phyloP scores from a whole-genome alignment of 2,888 invertebrate species.

The Xanthia togata region DNA sequence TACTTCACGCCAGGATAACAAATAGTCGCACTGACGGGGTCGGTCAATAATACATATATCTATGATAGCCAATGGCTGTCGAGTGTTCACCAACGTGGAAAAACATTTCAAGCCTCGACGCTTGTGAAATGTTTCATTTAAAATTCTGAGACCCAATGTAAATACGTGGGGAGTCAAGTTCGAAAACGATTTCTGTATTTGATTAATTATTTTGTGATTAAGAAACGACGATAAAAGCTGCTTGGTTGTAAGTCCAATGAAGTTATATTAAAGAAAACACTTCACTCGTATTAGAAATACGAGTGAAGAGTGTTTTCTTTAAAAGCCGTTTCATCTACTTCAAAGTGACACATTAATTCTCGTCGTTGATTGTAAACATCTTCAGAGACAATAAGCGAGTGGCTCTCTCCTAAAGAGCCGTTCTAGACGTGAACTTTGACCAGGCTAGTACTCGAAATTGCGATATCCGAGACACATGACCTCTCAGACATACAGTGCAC shows the following conservation, averaged over 20 bases:
- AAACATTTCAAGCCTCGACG: constrained; percentile 29
- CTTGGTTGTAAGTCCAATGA: background rate
- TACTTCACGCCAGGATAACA: constrained; percentile 35
- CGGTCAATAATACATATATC: constrained; percentile 17
- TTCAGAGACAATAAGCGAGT: constrained; percentile 33
- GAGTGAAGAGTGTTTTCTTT: too few species aligned
- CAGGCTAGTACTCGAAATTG: constrained; percentile 43
- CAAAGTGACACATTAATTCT: constrained; percentile 19
- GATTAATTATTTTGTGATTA: constrained; percentile 18
- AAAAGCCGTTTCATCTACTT: constrained; percentile 5
- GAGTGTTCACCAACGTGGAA: constrained; percentile 24
- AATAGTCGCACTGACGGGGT: constrained; percentile 26
- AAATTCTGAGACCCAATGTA: constrained; percentile 15
- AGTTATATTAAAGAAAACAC: background rate
- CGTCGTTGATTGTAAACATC: constrained; percentile 44
- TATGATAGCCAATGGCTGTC: constrained; percentile 17
- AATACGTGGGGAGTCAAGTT: background rate
- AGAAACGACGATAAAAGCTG: too few species aligned
- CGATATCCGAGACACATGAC: constrained; percentile 51
- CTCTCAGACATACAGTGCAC: constrained; percentile 44
- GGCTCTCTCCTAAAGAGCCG: constrained; percentile 26
- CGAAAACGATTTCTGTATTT: constrained; percentile 18
- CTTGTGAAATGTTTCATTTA: constrained; percentile 37
- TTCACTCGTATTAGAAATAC: background rate
- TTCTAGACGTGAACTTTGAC: constrained; percentile 43